phyloP scores from a whole-genome alignment of 92 coral and sea anemone species.

The Actinostola sp. region DNA sequence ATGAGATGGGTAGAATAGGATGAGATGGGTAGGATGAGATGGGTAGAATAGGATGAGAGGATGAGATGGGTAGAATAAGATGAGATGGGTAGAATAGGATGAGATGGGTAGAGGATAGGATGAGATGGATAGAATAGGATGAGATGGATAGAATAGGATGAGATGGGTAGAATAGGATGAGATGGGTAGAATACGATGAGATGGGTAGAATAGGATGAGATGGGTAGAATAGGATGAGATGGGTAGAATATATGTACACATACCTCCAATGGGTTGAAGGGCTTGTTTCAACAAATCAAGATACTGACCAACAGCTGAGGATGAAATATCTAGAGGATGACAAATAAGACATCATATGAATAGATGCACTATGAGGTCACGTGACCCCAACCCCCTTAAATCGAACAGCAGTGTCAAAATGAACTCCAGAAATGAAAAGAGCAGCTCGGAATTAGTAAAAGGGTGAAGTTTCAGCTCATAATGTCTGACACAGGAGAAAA shows the following conservation, averaged over 20 bases:
- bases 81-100: background rate
- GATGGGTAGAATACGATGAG: no score
- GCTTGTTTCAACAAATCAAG: conserved; percentile 79
- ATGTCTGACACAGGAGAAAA: no score
- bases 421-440: no score
- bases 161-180: background rate
- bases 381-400: no score
- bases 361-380: no score
- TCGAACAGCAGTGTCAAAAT: no score
- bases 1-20: no score
- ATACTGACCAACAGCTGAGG: conserved; percentile 72
- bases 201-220: no score
- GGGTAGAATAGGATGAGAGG: no score
- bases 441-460: no score
- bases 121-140: background rate
- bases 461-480: no score
- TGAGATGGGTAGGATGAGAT: no score
- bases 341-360: background rate
- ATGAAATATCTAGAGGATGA: conserved; percentile 42
- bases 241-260: background rate
- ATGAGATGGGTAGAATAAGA: background rate
- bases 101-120: background rate
- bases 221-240: background rate
- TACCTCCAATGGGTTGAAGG: conserved; percentile 82
- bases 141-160: background rate